Evolutionary conservation across 2,888 invertebrate genomes (phyloP), one percentile per base, ranked within the genome.

Genomic region (Lydus trimaculatus): DNA sequence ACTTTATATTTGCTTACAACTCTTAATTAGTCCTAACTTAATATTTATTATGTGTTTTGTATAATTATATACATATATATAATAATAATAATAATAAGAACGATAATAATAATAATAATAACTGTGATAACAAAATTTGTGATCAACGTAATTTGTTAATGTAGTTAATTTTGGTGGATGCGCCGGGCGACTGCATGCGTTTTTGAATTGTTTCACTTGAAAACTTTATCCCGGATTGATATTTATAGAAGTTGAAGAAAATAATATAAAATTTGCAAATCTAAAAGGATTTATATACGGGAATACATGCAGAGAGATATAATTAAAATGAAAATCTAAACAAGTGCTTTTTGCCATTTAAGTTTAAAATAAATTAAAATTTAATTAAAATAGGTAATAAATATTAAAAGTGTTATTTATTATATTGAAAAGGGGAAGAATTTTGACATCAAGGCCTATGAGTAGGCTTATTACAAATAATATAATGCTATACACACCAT

Each of bases 391-490:
- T 20, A 20, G 20, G 8, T 48, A 23, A 48, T 48, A 20, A 48
- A 48, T 43, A 43, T 17, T 6, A 43, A 2, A 36, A 58, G 63
- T 56, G 66, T 36, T 36, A 13, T 36, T 36, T 36, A 13, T 43
- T 43, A n/a, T 43, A 43, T 43, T 43, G 43, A 43, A 43, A 43
- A n/a, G n/a, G n/a, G 0, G 6, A 17, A 43, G 43, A 43, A 17
- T 43, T 7, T 65, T 63, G 9, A 62, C 43, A 70, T 65, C 67
- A 25, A 39, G 43, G 52, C 66, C 52, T 64, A 64, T 20, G 64
- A 58, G 70, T 75, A 69, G 72, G 75, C 75, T 73, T 75, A 74
- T 77, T 75, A 74, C 72, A 76, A 72, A 73, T 52, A 52, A 25
- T 52, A 52, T 52, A 52, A 74, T 76, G 69, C 75, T 72, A 76